Conservation (phyloP, 23 tunicate species). For the Styela clava region DNA sequence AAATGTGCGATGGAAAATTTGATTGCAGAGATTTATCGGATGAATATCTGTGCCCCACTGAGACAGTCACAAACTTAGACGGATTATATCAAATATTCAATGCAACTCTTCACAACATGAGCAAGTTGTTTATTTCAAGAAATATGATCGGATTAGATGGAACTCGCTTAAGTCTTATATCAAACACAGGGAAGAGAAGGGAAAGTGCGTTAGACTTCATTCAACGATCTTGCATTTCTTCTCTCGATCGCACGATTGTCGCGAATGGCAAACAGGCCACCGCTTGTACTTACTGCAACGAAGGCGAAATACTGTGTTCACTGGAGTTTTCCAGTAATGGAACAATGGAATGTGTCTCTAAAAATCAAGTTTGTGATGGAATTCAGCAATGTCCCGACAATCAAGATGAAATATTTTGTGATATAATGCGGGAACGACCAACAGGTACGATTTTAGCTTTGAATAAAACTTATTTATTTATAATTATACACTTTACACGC, state of each 20-base stretch:
- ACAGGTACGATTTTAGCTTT: background rate
- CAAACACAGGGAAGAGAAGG: background rate
- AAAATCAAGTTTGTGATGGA: constrained; percentile 49
- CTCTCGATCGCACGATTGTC: background rate
- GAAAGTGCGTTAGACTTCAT: constrained; percentile 23
- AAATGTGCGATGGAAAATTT: constrained; percentile 55
- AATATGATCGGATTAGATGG: constrained; percentile 19
- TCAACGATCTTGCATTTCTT: background rate
- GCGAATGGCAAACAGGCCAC: background rate
- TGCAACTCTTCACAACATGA: background rate
- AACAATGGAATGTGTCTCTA: constrained; percentile 29
- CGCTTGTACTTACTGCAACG: constrained; percentile 42
- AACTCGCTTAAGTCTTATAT: constrained; percentile 36
- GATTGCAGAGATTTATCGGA: constrained; percentile 60
- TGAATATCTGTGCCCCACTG: constrained; percentile 51
- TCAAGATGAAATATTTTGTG: constrained; percentile 70
- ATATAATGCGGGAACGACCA: constrained; percentile 20
- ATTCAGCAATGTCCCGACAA: constrained; percentile 47
- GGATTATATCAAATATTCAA: constrained; percentile 20
- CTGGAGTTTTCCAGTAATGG: background rate
- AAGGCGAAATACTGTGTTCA: constrained; percentile 49
- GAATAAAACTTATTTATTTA: background rate
- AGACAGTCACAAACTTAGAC: constrained; percentile 10
- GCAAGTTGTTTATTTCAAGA: background rate
- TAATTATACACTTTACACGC: too few relatives aligned